These are phyloP conservation scores for Omphaloscelis lunosa DNA, from an alignment of 2,888 invertebrate species.

Conservation along the genomic window DNA sequence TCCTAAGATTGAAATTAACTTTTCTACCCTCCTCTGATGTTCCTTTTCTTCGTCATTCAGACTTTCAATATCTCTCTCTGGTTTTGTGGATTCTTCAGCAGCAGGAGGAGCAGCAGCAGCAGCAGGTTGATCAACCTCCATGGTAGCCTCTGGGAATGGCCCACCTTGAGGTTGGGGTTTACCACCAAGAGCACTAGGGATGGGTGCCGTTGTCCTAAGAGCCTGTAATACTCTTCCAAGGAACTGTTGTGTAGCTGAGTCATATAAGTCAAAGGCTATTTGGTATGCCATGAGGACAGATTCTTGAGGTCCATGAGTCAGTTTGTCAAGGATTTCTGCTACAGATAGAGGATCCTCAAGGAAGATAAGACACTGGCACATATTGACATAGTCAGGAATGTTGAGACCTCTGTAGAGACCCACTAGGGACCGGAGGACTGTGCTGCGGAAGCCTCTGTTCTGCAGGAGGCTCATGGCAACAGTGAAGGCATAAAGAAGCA, in stretches of 20 bases:
- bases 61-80: slow-evolving; percentile 87
- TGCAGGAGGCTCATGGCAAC: slow-evolving; percentile 99
- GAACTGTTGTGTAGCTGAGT: slow-evolving; percentile 99
- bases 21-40: slow-evolving; percentile 96
- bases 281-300: slow-evolving; percentile 99
- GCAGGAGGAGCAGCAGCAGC: slow-evolving; percentile 21
- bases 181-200: slow-evolving; percentile 94
- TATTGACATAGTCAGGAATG: slow-evolving; percentile 99
- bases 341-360: slow-evolving; percentile 98
- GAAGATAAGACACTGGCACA: slow-evolving; percentile 99
- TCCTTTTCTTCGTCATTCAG: slow-evolving; percentile 95
- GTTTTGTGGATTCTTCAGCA: slow-evolving; percentile 83
- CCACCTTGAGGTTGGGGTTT: slow-evolving; percentile 93
- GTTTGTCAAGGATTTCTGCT: slow-evolving; percentile 97
- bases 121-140: slow-evolving; percentile 87
- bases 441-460: slow-evolving; percentile 97
- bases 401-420: slow-evolving; percentile 96
- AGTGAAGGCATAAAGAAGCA: slow-evolving; percentile 98
- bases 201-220: slow-evolving; percentile 95
- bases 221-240: slow-evolving; percentile 96
- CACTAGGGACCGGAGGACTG: slow-evolving; percentile 96
- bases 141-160: slow-evolving; percentile 87
- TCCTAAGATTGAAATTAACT: slow-evolving; percentile 97
- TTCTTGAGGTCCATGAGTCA: slow-evolving; percentile 94
- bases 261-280: slow-evolving; percentile 99